Percentiles rank a stretch among this genome's conserved stretches.
Evolutionary conservation across 2,888 invertebrate genomes (phyloP).

Genomic region (Tolmerus cingulatus): DNA sequence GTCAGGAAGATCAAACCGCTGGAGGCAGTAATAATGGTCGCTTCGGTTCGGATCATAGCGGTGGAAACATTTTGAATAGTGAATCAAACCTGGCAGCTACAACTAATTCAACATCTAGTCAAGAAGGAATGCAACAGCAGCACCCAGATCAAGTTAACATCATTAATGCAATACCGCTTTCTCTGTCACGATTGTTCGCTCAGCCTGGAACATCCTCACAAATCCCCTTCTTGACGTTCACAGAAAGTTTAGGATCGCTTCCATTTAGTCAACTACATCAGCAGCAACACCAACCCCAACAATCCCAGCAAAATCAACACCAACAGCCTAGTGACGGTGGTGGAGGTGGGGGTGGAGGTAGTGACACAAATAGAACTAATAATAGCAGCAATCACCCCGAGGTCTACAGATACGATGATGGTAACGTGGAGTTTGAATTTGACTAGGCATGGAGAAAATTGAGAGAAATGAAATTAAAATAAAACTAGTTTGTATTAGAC

Average conservation of each 20-base stretch:
- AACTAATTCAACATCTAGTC: slow-evolving; percentile 44
- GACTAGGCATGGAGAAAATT: slow-evolving; percentile 47
- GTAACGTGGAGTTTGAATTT: slow-evolving; percentile 58
- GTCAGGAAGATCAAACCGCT: neutral
- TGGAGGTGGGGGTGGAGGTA: slow-evolving; percentile 38
- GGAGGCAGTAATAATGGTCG: neutral
- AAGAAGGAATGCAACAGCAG: slow-evolving; percentile 21
- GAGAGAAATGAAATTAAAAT: slow-evolving; percentile 4
- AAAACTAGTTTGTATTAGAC: slow-evolving; percentile 29
- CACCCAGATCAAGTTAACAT: slow-evolving; percentile 17
- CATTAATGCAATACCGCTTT: slow-evolving; percentile 38
- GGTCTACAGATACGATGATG: slow-evolving; percentile 59
- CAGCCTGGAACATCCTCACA: slow-evolving; percentile 46
- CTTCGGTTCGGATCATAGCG: neutral
- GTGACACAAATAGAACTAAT: slow-evolving; percentile 30
- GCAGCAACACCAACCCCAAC: slow-evolving; percentile 37
- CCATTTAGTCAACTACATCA: neutral
- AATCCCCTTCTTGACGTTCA: slow-evolving; percentile 23
- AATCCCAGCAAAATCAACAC: slow-evolving; percentile 44
- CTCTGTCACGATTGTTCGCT: slow-evolving; percentile 43
- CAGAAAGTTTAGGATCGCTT: neutral
- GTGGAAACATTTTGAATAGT: neutral
- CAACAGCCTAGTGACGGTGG: slow-evolving; percentile 24
- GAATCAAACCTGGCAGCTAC: neutral
- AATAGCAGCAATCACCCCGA: slow-evolving; percentile 44